phyloP scores from a whole-genome alignment of 1,140 invertebrate genomes.

The Drosophila azteca region DNA sequence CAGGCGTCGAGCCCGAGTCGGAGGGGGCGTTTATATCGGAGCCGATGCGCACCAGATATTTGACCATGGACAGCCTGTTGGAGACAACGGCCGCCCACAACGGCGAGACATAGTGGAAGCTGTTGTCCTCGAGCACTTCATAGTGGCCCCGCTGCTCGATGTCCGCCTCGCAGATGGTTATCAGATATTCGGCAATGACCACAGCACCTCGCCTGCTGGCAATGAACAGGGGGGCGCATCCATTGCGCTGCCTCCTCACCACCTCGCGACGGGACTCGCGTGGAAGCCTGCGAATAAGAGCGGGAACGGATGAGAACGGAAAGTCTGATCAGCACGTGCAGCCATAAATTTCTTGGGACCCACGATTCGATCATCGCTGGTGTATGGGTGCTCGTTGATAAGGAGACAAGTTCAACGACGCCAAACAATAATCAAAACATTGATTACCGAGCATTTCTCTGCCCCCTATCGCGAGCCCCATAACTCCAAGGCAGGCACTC shows the following conservation, averaged over 20 bases:
- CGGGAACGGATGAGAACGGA: slow-evolving; percentile 22
- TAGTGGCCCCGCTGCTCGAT: slow-evolving; percentile 93
- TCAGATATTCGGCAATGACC: slow-evolving; percentile 94
- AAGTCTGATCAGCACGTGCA: slow-evolving; percentile 40
- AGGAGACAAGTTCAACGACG: slow-evolving; percentile 24
- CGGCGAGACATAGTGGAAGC: slow-evolving; percentile 93
- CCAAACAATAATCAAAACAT: slow-evolving; percentile 3
- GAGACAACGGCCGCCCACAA: slow-evolving; percentile 97
- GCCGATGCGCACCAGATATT: slow-evolving; percentile 90
- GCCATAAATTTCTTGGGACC: slow-evolving; percentile 31
- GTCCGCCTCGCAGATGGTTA: slow-evolving; percentile 91
- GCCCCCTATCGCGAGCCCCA: too few species aligned
- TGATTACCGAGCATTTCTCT: too few species aligned
- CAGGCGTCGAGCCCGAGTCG: slow-evolving; percentile 93
- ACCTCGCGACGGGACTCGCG: slow-evolving; percentile 74
- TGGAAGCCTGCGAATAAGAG: slow-evolving; percentile 48
- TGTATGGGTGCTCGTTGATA: slow-evolving; percentile 16
- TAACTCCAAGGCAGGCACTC: too few species aligned
- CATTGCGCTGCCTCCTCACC: slow-evolving; percentile 85
- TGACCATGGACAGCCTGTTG: slow-evolving; percentile 91
- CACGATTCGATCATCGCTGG: slow-evolving; percentile 15
- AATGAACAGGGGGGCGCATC: slow-evolving; percentile 94
- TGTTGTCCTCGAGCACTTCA: slow-evolving; percentile 89
- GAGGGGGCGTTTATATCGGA: slow-evolving; percentile 93
- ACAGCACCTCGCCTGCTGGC: slow-evolving; percentile 93